phyloP scores from a whole-genome alignment of 1,140 invertebrate genomes.

The Drosophila aff. region DNA sequence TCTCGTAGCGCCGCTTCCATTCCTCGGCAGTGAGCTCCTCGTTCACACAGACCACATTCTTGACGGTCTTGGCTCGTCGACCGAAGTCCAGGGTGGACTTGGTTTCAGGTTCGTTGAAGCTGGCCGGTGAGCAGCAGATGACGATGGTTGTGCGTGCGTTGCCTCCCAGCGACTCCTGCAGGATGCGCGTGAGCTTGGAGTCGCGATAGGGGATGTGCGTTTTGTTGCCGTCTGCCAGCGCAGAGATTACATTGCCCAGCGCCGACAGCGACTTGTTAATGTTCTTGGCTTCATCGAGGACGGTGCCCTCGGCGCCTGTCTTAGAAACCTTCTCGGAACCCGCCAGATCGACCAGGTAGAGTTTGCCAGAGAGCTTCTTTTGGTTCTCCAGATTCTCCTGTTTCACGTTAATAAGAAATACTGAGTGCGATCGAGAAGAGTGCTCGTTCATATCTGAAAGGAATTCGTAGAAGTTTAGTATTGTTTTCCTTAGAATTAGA shows the following conservation, averaged over 20 bases:
- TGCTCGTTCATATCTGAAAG: slow-evolving; percentile 99
- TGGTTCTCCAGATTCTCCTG: slow-evolving; percentile 99
- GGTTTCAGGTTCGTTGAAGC: slow-evolving; percentile 99
- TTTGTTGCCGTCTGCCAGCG: slow-evolving; percentile 99
- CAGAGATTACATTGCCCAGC: slow-evolving; percentile 99
- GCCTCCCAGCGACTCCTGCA: slow-evolving; percentile 99
- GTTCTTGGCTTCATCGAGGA: slow-evolving; percentile 99
- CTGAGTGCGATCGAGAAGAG: slow-evolving; percentile 99
- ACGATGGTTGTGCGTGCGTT: slow-evolving; percentile 99
- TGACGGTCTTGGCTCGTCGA: slow-evolving; percentile 99
- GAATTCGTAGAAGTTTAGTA: background rate
- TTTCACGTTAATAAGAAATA: slow-evolving; percentile 99
- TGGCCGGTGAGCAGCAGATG: slow-evolving; percentile 99
- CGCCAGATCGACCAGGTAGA: slow-evolving; percentile 99
- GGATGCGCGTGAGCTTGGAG: slow-evolving; percentile 98
- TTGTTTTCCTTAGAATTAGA: no score
- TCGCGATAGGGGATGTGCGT: slow-evolving; percentile 99
- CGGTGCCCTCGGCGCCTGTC: slow-evolving; percentile 99
- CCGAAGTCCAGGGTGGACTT: slow-evolving; percentile 99
- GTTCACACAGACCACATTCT: slow-evolving; percentile 99
- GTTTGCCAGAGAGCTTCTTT: slow-evolving; percentile 99
- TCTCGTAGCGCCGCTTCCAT: slow-evolving; percentile 99
- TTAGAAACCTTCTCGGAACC: slow-evolving; percentile 99
- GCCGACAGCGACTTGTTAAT: slow-evolving; percentile 99
- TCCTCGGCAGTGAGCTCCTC: slow-evolving; percentile 99